Percentiles rank a stretch among this genome's conserved stretches.
These are phyloP conservation scores for Bambusicola thoracicus DNA, from an alignment of 2,113 vertebrate genomes.

Conservation along the genomic window DNA sequence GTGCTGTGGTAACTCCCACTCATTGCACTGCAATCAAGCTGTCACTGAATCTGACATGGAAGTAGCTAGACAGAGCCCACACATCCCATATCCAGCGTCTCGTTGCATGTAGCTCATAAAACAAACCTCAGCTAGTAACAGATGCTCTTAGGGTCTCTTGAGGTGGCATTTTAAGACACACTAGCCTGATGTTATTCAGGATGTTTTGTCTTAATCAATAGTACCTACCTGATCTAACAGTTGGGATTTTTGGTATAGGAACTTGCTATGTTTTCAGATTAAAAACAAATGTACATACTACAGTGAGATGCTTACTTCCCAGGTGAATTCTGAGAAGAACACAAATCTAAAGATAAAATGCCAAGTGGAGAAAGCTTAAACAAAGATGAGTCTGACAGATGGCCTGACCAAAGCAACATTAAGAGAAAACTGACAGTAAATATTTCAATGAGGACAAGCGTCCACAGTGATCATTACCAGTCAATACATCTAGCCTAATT, in stretches of 20 bases:
- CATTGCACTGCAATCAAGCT: not conserved
- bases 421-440: slow-evolving; percentile 6
- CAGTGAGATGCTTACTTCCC: not conserved
- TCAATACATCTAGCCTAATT: not conserved
- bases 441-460: not conserved
- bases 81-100: not conserved
- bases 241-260: not conserved
- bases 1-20: rapidly evolving
- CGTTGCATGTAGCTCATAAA: not conserved
- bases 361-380: not conserved
- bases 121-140: not conserved
- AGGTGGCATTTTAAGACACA: not conserved
- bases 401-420: not conserved
- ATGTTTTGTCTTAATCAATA: not conserved
- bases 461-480: not conserved
- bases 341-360: not conserved
- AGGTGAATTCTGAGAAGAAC: not conserved
- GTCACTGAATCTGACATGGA: not conserved
- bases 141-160: not conserved
- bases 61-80: not conserved
- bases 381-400: not conserved
- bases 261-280: not conserved
- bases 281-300: not conserved
- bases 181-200: not conserved
- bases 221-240: not conserved